Evolutionary conservation across 1,140 invertebrate species (phyloP), one percentile per base, ranked within the genome.

Genomic region (Magallana angulata): DNA sequence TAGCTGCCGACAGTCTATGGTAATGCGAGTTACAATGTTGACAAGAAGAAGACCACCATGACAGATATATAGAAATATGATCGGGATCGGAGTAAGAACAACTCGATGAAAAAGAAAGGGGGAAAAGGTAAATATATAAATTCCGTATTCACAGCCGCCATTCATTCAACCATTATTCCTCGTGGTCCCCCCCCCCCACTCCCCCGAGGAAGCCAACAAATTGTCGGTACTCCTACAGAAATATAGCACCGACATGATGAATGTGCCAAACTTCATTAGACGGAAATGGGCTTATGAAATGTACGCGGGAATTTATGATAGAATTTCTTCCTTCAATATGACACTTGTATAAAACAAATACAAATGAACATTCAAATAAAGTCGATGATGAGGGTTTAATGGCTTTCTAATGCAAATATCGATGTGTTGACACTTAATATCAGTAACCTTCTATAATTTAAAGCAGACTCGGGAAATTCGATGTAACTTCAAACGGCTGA

Each of bases 41-140:
- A 76, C 68, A 76, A 76, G 24, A 76, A 76, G 36, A 24, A 76
- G 68, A 76, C 68, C 68, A 76, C 68, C 68, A 30, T 76, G 68
- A 76, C 68, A 76, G 68, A 7, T 36, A 9, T 24, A 30, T 24
- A 30, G 68, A 76, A 76, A 76, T 7, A 76, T 11, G 68, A 36
- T 76, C 68, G 24, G 68, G 68, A 18, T 76, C 68, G 24, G 68
- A 76, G 68, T 18, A 76, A 24, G 24, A 30, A 36, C 68, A 30
- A 76, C 68, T 76, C 36, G 11, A 76, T 30, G 30, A 76, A 36
- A 24, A 60, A 60, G 36, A 71, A 18, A 76, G 14, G 24, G 36
- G 24, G 68, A 36, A 62, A 11, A 76, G 36, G 36, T 48, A 48
- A 48, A 48, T 48, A 48, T 48, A 48, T 48, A 48, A 48, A 24